Evolutionary conservation across 2,888 invertebrate species (phyloP), one percentile per base, ranked within the genome.

Genomic region (Nephrotoma flavescens): DNA sequence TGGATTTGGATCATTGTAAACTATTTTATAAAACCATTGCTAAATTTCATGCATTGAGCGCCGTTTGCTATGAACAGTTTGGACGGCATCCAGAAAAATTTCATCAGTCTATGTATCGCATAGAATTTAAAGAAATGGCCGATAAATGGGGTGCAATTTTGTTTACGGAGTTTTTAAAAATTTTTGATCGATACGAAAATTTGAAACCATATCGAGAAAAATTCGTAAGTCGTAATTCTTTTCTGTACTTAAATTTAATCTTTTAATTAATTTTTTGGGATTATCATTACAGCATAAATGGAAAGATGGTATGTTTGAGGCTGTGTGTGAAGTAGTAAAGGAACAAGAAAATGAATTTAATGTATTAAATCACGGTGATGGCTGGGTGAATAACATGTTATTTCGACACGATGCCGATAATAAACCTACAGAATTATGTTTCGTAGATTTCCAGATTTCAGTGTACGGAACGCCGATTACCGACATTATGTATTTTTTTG

Each of bases 341-440:
- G 52, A 57, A 7, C 44, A 57, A 6, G 2, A 6, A 7, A 71
- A 85, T 6, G 85, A 11, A 7, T 87, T 87, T 85, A 86, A 86
- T 47, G 87, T 87, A 7, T 85, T 87, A n/a, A 86, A 86, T 86
- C 87, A 87, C 44, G 86, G 86, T 41, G 87, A 87, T 44, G 7
- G 87, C 6, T 87, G 87, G 87, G 45, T 86, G 12, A 87, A 86
- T 19, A 87, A 87, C 11, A 31, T 87, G 5, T 83, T 87, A 6
- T 85, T 86, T 9, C 86, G 86, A 19, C 83, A 45, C 41, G 57
- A 87, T 57, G 83, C 83, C 5, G 44, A 86, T 19, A n/a, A 86
- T 11, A 57, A 57, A 15, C 52, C 52, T 0, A 57, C 15, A 5
- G 52, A 7, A 57, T 19, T 57, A 15, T 57, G 52, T 57, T 57